Evolutionary conservation across 2,888 invertebrate genomes (phyloP).

Genomic region (Phengaris arion): DNA sequence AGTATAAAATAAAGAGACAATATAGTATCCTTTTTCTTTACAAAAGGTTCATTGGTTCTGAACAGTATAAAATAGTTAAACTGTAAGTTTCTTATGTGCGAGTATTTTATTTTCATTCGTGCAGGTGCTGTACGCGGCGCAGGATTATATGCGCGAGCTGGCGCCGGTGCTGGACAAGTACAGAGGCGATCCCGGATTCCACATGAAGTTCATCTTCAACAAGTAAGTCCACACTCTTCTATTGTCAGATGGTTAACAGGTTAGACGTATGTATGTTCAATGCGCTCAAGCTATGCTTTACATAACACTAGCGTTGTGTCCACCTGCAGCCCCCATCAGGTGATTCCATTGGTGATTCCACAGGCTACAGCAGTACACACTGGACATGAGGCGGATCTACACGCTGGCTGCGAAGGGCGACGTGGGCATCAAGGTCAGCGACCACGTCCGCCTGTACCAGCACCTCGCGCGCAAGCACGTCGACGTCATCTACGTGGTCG

Average conservation of each 20-base stretch:
- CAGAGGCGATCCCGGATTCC: constrained; percentile 34
- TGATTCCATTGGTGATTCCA: background rate
- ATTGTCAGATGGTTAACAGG: too few species aligned
- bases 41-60: too few species aligned
- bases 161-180: constrained; percentile 37
- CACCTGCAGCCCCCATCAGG: background rate
- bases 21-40: too few species aligned
- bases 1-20: too few species aligned
- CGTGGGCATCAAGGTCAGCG: constrained; percentile 16
- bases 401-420: constrained; percentile 30
- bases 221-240: constrained; percentile 30
- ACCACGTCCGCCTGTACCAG: constrained; percentile 43
- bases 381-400: constrained; percentile 41
- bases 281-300: too few species aligned
- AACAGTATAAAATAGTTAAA: too few species aligned
- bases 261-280: too few species aligned
- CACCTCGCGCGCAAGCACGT: constrained; percentile 43
- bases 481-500: constrained; percentile 50
- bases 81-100: too few species aligned
- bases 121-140: constrained; percentile 43
- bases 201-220: constrained; percentile 43
- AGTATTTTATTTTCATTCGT: background rate
- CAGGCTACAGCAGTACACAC: constrained; percentile 44
- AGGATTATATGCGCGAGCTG: constrained; percentile 42
- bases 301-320: too few species aligned